These are phyloP conservation scores for Luidia sarsii DNA, from an alignment of 53 echinoderm and acorn worm species.

Conservation along the genomic window DNA sequence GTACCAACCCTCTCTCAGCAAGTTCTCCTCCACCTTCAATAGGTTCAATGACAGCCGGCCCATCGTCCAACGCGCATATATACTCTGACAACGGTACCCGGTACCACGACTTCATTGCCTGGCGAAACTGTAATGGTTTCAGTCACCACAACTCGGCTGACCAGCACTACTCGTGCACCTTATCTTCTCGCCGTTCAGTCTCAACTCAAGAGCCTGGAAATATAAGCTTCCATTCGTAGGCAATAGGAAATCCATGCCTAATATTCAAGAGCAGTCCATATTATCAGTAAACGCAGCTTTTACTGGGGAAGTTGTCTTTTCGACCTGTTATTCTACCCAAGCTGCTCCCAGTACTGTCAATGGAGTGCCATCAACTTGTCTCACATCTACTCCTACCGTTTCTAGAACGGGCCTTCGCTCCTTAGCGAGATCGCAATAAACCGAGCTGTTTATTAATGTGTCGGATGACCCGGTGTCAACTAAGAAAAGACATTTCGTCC, in stretches of 20 bases:
- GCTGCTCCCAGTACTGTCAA: slow-evolving; percentile 38
- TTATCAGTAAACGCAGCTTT: slow-evolving; percentile 49
- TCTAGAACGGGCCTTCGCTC: slow-evolving; percentile 28
- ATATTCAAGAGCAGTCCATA: slow-evolving; percentile 10
- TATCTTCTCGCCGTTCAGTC: slow-evolving; percentile 11
- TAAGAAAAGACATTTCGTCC: slow-evolving; percentile 30
- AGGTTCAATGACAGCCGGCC: slow-evolving; percentile 7
- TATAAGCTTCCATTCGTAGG: background rate
- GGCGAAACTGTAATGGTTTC: slow-evolving; percentile 20
- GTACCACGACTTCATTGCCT: slow-evolving; percentile 35
- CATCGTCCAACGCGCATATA: background rate
- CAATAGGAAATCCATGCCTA: slow-evolving; percentile 34
- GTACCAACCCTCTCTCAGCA: background rate
- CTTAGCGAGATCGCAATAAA: slow-evolving; percentile 26
- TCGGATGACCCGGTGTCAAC: slow-evolving; percentile 63
- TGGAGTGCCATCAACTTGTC: slow-evolving; percentile 52
- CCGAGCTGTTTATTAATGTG: slow-evolving; percentile 17
- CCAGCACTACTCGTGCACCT: background rate
- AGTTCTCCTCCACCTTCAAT: background rate
- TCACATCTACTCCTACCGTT: background rate
- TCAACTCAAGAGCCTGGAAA: slow-evolving; percentile 18
- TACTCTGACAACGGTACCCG: background rate
- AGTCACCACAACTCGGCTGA: background rate
- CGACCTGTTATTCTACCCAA: slow-evolving; percentile 23
- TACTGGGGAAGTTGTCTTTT: slow-evolving; percentile 1